Evolutionary conservation across 2,797 vertebrate species (phyloP), one percentile per base, ranked within the genome.

Genomic region (Coregonus suidteri): DNA sequence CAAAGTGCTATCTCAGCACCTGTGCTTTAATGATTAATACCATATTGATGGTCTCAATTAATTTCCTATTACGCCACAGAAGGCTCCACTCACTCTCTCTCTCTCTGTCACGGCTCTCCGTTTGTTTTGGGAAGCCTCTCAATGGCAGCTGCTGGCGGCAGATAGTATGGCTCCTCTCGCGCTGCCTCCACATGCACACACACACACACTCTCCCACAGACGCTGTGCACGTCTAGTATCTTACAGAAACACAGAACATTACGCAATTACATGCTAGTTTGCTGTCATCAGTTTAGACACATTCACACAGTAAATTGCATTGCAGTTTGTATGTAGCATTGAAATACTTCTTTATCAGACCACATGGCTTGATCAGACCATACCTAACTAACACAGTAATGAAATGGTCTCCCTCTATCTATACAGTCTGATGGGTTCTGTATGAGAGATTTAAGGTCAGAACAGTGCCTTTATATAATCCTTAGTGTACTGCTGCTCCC

Each of bases 41-140:
- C 88, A 92, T 95, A 95, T 95, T 95, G 94, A 95, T 95, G 93
- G 93, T 95, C 94, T 94, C 94, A 94, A 95, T 95, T 95, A 94
- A 94, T 95, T 94, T 94, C 93, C 92, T 94, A 93, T 95, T 95
- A 95, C 89, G 86, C 90, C 87, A 92, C 92, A 93, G 92, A 93
- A 94, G 93, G 92, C 91, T 92, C 90, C 87, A 81, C 83, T 91
- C 89, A 88, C 91, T 93, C 90, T 79, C 88, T 93, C 88, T 93
- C 88, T 93, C 91, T 93, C 92, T 88, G 91, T 94, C 92, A 91
- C 83, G 85, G 93, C 91, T 91, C 77, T 78, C 77, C 78, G 70
- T 87, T 92, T 92, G 89, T 93, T 71, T 93, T 89, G 85, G 84
- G 90, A 88, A 92, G 89, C 86, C 87, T 92, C 88, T 88, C 84